Percentiles rank a stretch among this genome's conserved stretches.
These are phyloP conservation scores for Leptinotarsa tumamoca DNA, from an alignment of 2,888 invertebrate genomes.

Conservation along the genomic window DNA sequence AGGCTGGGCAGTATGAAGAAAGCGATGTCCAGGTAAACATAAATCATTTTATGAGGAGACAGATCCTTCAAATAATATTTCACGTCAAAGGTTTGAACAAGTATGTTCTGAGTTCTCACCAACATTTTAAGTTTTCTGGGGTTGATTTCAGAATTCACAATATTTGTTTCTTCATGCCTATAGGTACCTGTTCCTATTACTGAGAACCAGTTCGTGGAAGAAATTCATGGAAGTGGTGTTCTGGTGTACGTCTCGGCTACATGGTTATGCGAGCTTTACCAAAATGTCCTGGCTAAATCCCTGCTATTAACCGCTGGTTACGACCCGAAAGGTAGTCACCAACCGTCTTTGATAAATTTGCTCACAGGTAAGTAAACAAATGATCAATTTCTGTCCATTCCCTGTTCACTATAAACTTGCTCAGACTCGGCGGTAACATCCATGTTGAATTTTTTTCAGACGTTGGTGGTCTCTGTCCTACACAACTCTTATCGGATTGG, in stretches of 20 bases:
- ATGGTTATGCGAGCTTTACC: constrained; percentile 94
- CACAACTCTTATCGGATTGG: constrained; percentile 89
- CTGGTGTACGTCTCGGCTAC: constrained; percentile 92
- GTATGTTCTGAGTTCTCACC: too few relatives aligned
- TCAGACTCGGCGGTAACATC: not conserved
- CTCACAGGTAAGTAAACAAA: constrained; percentile 72
- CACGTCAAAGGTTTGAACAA: too few relatives aligned
- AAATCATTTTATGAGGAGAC: not conserved
- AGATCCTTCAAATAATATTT: too few relatives aligned
- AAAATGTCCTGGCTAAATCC: constrained; percentile 82
- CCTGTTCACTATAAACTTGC: not conserved
- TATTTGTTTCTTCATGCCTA: not conserved
- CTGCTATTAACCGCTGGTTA: constrained; percentile 78
- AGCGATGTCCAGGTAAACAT: constrained; percentile 66
- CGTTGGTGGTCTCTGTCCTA: constrained; percentile 85
- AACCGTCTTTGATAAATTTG: constrained; percentile 78
- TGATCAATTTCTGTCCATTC: not conserved
- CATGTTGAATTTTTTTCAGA: constrained; percentile 68
- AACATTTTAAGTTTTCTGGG: too few relatives aligned
- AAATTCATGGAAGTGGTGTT: constrained; percentile 92
- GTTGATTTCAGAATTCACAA: not conserved
- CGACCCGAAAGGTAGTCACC: constrained; percentile 70
- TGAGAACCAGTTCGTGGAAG: constrained; percentile 91
- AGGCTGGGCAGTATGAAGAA: constrained; percentile 79
- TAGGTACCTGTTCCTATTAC: constrained; percentile 70